These are phyloP conservation scores for Chironomus striatipennis DNA, from an alignment of 1,140 invertebrate genomes.

Conservation along the genomic window DNA sequence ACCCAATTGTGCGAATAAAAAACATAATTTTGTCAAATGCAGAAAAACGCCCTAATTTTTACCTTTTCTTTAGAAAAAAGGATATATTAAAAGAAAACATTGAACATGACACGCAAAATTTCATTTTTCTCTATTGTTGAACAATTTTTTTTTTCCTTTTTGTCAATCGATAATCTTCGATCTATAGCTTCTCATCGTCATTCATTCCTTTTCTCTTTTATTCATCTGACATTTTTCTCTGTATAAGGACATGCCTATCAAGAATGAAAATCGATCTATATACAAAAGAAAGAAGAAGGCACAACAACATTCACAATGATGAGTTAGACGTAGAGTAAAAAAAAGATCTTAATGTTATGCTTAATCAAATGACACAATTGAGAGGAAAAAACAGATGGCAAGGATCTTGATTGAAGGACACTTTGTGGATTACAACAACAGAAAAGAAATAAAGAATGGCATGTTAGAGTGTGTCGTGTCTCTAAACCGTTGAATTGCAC, in stretches of 20 bases:
- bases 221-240: conserved; percentile 18
- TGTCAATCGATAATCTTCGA: conserved; percentile 23
- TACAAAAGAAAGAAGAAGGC: not conserved
- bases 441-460: not conserved
- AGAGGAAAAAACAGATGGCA: conserved; percentile 7
- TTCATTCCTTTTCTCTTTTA: not conserved
- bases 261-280: conserved; percentile 7
- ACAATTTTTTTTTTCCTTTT: conserved; percentile 14
- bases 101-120: conserved; percentile 23
- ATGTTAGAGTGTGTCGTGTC: not conserved
- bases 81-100: conserved; percentile 13
- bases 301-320: not conserved
- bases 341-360: conserved; percentile 12
- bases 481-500: not conserved
- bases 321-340: conserved; percentile 3
- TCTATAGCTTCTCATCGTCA: not conserved
- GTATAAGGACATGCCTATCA: conserved; percentile 2
- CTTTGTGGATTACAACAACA: conserved; percentile 17
- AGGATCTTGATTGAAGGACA: conserved; percentile 22
- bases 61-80: not conserved
- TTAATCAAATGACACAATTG: conserved; percentile 14
- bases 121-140: not conserved
- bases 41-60: not conserved
- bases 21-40: not conserved
- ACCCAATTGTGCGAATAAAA: too few species aligned